A percentile compares a stretch with the other conserved stretches of the same genome.
Conservation (phyloP, 1,140 invertebrate species). For the Eumeta japonica region DNA sequence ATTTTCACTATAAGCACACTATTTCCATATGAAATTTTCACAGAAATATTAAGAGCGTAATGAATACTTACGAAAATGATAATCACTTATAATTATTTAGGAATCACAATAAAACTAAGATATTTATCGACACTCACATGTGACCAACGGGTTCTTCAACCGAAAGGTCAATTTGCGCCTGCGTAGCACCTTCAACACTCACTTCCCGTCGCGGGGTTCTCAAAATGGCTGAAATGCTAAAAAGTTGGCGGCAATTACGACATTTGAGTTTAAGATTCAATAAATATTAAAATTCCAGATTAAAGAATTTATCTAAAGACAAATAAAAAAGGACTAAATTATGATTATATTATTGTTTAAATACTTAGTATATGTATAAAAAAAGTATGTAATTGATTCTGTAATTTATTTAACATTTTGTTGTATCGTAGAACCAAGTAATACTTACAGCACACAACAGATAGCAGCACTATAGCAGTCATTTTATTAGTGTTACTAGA, state of each 20-base stretch:
- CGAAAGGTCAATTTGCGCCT: slow-evolving; percentile 59
- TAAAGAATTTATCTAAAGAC: no score
- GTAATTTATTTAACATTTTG: no score
- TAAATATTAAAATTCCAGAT: no score
- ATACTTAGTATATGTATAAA: no score
- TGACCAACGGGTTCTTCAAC: slow-evolving; percentile 60
- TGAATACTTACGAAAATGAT: slow-evolving; percentile 55
- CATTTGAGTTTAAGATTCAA: no score
- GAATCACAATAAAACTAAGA: slow-evolving; percentile 49
- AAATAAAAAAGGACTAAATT: no score
- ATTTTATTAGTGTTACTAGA: no score
- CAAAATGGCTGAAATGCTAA: slow-evolving; percentile 39
- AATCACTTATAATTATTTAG: slow-evolving; percentile 40
- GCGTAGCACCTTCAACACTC: slow-evolving; percentile 57
- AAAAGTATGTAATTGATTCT: no score
- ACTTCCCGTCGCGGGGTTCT: slow-evolving; percentile 56
- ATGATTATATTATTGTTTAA: no score
- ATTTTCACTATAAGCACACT: slow-evolving; percentile 45
- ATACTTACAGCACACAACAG: no score
- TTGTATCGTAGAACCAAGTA: no score
- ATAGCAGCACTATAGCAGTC: no score
- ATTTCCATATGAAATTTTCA: slow-evolving; percentile 29
- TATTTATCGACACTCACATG: slow-evolving; percentile 61
- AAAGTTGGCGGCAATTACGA: slow-evolving; percentile 32
- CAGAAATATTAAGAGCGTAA: slow-evolving; percentile 43